These are phyloP conservation scores for Thymallus thymallus DNA, from an alignment of 2,113 vertebrate genomes.

Conservation along the genomic window DNA sequence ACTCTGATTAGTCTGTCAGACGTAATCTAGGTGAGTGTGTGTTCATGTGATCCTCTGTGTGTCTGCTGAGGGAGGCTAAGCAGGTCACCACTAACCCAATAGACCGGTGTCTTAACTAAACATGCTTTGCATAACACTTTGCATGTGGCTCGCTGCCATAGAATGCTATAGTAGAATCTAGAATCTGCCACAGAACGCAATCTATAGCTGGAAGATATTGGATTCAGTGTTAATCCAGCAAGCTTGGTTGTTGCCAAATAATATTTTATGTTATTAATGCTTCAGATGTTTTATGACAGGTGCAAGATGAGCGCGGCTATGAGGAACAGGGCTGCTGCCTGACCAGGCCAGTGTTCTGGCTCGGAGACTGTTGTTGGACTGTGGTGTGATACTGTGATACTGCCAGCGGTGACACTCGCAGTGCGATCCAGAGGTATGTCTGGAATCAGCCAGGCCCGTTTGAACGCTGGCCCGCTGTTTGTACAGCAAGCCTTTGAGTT, in stretches of 20 bases:
- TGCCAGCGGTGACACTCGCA: not conserved
- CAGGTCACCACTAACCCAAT: not conserved
- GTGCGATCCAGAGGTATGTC: constrained; percentile 18
- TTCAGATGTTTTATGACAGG: not conserved
- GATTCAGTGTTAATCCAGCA: not conserved
- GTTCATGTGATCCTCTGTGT: not conserved
- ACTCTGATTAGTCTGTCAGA: not conserved
- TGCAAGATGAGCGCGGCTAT: not conserved
- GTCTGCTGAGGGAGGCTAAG: not conserved
- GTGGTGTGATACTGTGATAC: not conserved
- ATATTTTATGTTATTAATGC: not conserved
- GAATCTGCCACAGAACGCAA: too few species aligned
- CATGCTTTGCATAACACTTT: not conserved
- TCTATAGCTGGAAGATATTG: too few species aligned
- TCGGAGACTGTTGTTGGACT: not conserved
- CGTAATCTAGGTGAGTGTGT: not conserved
- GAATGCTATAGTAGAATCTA: too few species aligned
- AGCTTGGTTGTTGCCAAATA: not conserved
- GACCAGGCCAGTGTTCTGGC: not conserved
- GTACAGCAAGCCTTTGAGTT: constrained; percentile 22
- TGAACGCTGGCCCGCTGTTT: constrained; percentile 3
- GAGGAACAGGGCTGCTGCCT: not conserved
- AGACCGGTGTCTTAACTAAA: not conserved
- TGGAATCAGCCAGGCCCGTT: constrained; percentile 14
- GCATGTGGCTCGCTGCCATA: not conserved